Conservation (phyloP, 2,888 invertebrate genomes). For the Mesochorus sp. region DNA sequence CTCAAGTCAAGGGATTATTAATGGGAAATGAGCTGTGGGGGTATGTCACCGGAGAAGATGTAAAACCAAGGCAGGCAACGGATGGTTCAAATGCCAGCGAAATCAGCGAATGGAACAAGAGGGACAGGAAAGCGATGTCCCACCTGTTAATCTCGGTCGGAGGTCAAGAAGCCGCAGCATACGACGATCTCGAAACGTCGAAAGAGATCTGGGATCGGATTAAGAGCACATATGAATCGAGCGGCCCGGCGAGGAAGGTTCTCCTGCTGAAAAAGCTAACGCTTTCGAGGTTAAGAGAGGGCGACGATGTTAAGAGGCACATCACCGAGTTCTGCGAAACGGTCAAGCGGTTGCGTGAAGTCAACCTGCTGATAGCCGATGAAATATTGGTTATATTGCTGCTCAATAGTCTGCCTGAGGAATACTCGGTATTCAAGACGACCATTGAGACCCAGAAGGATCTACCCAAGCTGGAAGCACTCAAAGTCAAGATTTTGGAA, state of each 20-base stretch:
- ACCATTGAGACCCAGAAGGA: slow-evolving; percentile 43
- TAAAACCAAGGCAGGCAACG: background rate
- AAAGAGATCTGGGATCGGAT: slow-evolving; percentile 60
- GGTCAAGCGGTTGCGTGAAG: slow-evolving; percentile 52
- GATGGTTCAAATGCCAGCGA: no score
- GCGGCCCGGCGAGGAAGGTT: slow-evolving; percentile 59
- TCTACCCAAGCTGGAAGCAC: slow-evolving; percentile 10
- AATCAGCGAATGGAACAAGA: slow-evolving; percentile 29
- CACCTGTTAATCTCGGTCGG: slow-evolving; percentile 57
- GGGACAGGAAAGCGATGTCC: slow-evolving; percentile 58
- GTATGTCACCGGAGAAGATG: slow-evolving; percentile 51
- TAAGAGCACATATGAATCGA: slow-evolving; percentile 53
- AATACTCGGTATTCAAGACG: slow-evolving; percentile 38
- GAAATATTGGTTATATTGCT: slow-evolving; percentile 52
- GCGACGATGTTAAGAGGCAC: slow-evolving; percentile 55
- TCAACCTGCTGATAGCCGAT: slow-evolving; percentile 40
- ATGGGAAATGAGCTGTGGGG: slow-evolving; percentile 63
- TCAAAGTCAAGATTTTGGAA: slow-evolving; percentile 50
- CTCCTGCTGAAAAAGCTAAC: slow-evolving; percentile 52
- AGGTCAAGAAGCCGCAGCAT: slow-evolving; percentile 48
- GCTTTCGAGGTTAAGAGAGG: slow-evolving; percentile 50
- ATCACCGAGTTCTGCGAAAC: slow-evolving; percentile 49
- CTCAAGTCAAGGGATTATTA: slow-evolving; percentile 55
- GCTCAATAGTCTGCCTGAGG: slow-evolving; percentile 36
- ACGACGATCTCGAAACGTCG: slow-evolving; percentile 43